Conservation (phyloP, 2,113 vertebrate genomes). For the Cisticola juncidis region DNA sequence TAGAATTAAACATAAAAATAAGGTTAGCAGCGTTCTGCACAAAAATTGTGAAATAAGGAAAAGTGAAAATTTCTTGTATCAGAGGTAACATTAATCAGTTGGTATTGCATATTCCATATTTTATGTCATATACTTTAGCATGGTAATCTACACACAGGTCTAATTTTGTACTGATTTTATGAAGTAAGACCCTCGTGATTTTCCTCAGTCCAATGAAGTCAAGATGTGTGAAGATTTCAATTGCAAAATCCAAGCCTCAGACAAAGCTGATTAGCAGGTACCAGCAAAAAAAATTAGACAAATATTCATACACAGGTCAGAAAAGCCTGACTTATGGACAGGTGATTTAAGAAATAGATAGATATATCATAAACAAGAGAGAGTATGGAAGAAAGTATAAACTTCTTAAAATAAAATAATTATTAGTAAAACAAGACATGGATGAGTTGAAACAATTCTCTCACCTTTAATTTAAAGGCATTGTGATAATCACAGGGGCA, state of each 20-base stretch:
- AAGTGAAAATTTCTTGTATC: background rate
- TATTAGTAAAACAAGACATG: background rate
- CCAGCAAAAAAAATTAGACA: background rate
- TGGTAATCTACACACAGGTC: background rate
- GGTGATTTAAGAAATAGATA: background rate
- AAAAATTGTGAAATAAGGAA: background rate
- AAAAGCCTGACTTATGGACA: background rate
- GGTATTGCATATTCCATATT: background rate
- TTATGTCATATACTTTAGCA: background rate
- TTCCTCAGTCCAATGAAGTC: background rate
- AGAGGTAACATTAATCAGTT: background rate
- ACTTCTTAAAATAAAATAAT: background rate
- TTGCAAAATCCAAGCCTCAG: background rate
- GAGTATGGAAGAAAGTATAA: background rate
- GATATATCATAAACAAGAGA: background rate
- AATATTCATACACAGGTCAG: background rate
- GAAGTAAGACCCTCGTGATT: background rate
- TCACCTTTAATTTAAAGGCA: background rate
- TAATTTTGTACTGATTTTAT: background rate
- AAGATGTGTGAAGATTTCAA: background rate
- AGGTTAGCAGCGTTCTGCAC: background rate
- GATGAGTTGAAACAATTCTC: background rate
- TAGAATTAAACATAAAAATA: slow-evolving; percentile 2
- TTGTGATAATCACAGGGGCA: background rate
- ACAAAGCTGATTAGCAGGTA: background rate